A percentile compares a stretch with the other conserved stretches of the same genome.
Conservation (phyloP, 2,888 invertebrate genomes). For the Limnephilus auricula region DNA sequence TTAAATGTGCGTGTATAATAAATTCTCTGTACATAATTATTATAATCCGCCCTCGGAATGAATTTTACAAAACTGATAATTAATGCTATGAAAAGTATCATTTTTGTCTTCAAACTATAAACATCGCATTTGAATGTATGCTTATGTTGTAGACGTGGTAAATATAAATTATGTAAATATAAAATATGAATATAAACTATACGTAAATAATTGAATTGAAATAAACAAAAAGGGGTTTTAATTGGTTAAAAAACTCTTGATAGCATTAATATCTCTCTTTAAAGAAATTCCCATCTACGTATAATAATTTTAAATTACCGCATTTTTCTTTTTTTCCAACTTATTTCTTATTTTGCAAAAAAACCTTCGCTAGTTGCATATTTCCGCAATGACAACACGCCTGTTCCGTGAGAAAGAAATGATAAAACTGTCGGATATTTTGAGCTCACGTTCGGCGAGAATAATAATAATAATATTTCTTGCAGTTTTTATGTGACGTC, state of each 20-base stretch:
- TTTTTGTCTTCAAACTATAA: no score
- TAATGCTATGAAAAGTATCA: no score
- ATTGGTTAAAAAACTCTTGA: background rate
- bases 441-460: slow-evolving; percentile 16
- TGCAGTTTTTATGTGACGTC: slow-evolving; percentile 39
- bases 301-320: background rate
- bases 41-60: no score
- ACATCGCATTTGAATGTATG: no score
- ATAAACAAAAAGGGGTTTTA: no score
- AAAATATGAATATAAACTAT: no score
- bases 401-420: slow-evolving; percentile 29
- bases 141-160: no score
- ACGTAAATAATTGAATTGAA: no score
- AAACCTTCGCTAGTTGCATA: background rate
- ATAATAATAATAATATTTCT: background rate
- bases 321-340: background rate
- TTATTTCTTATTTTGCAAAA: background rate
- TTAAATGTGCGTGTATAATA: no score
- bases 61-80: no score
- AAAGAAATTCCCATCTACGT: background rate
- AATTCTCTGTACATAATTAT: no score
- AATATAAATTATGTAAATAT: no score
- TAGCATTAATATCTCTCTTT: background rate
- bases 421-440: slow-evolving; percentile 23
- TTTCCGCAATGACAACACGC: slow-evolving; percentile 13